These are phyloP conservation scores for Picathartes gymnocephalus DNA, from an alignment of 2,113 vertebrate species.

Conservation along the genomic window DNA sequence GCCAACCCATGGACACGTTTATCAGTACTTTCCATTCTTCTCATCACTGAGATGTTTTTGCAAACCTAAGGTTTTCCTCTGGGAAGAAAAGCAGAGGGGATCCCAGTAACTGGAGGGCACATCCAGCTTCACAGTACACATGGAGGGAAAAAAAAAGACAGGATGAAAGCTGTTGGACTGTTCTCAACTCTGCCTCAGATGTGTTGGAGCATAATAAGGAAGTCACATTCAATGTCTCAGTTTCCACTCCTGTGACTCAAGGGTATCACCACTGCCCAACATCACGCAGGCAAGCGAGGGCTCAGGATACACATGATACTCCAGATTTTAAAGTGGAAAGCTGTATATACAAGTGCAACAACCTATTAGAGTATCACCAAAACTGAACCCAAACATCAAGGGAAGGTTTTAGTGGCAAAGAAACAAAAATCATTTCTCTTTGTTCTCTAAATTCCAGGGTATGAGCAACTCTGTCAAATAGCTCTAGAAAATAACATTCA, in stretches of 20 bases:
- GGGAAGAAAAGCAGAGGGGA: not conserved
- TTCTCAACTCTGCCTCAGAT: not conserved
- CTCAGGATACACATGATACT: not conserved
- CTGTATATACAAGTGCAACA: not conserved
- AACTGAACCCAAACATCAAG: constrained; percentile 23
- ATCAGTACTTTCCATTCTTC: not conserved
- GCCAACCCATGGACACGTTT: not conserved
- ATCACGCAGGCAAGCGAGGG: not conserved
- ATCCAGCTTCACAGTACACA: not conserved
- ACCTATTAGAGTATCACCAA: not conserved
- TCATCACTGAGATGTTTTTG: not conserved
- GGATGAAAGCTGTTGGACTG: not conserved
- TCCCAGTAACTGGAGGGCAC: not conserved
- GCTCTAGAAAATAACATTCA: constrained; percentile 28
- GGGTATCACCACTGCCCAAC: not conserved
- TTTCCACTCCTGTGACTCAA: not conserved
- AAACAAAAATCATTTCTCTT: constrained; percentile 26
- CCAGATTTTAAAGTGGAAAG: not conserved
- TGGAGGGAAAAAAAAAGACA: accelerated
- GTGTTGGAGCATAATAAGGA: not conserved
- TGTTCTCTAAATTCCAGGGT: constrained; percentile 28
- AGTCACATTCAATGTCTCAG: not conserved
- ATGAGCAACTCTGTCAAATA: constrained; percentile 3
- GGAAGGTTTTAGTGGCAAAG: constrained; percentile 1
- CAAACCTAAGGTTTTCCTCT: not conserved